Base-by-base conservation (phyloP, 2,888 invertebrate species). In the Drosophila borealis region DNA sequence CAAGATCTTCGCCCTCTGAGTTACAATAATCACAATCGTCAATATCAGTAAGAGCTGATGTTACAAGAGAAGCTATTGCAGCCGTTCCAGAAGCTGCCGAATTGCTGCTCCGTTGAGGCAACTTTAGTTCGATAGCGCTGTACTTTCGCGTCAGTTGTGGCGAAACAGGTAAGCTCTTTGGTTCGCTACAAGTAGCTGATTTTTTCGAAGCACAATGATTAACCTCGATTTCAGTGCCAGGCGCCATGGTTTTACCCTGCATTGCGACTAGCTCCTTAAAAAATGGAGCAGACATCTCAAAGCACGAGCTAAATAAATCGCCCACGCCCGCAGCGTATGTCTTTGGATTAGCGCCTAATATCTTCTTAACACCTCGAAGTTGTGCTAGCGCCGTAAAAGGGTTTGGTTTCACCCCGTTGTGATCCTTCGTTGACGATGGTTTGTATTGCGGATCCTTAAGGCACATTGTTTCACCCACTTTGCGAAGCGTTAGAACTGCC, bases 401-500 rank as follows among this genome's bases (percentile, higher is more conserved):
- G 92, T 96, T 96, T 49, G 94, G 94, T 73, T 94, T 94, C 54
- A 89, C 91, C 19, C 91, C 92, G 54, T 91, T 90, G 59, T 92
- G 91, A 67, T 92, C 92, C 63, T 89, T 83, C 10, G 74, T 84
- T 81, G 94, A 93, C 8, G 80, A 70, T 3, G 95, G 96, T 88
- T 95, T 95, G 91, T 97, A 96, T 92, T 96, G 96, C 59, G 96
- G 94, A 93, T 97, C 97, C 80, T 96, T 95, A 78, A 96, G 94
- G 91, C 97, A 96, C 95, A 98, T 98, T 70, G 96, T 95, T 92
- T 97, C 96, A 54, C 96, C 97, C 9, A 97, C 95, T 80, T 95
- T 95, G 63, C 94, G 94, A 60, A 95, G 94, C 6, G 94, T 93
- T 41, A 93, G 74, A 71, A 94, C 93, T 63, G 92, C 92, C 62